These are phyloP conservation scores for Myiozetetes cayanensis DNA, from an alignment of 2,113 vertebrate species.

Conservation along the genomic window DNA sequence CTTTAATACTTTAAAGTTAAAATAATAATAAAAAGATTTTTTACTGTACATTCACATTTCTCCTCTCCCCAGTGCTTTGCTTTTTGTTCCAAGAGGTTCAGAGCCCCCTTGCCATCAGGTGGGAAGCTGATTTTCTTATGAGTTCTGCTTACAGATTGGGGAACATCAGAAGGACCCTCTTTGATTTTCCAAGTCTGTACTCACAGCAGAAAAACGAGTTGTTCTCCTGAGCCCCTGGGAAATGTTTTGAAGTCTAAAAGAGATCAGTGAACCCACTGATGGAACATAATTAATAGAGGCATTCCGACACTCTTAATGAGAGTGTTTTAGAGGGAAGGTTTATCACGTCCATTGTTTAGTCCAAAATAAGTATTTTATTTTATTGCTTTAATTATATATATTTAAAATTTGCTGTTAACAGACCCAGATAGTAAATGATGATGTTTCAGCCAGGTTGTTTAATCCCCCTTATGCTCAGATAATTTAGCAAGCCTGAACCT, in stretches of 20 bases:
- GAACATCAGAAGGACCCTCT: neutral
- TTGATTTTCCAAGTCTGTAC: neutral
- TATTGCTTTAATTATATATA: neutral
- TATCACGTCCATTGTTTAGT: neutral
- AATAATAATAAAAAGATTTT: neutral
- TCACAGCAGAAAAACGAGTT: neutral
- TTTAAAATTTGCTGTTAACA: neutral
- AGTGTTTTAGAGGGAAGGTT: neutral
- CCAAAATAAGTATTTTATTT: neutral
- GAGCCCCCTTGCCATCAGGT: neutral
- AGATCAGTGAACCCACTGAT: neutral
- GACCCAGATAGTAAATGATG: neutral
- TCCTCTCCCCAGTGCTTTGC: neutral
- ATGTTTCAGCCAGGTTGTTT: neutral
- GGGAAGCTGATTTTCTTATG: neutral
- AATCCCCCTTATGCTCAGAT: neutral
- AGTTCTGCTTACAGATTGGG: neutral
- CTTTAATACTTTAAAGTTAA: conserved; percentile 41
- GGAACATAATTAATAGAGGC: neutral
- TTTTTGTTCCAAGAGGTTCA: neutral
- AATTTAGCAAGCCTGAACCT: neutral
- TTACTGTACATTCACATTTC: conserved; percentile 17
- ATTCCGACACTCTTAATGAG: neutral
- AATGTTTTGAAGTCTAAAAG: neutral
- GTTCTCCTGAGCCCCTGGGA: neutral